Percentiles rank a stretch among this genome's conserved stretches.
These are phyloP conservation scores for Tineola bisselliella DNA, from an alignment of 2,888 invertebrate genomes.

Conservation along the genomic window DNA sequence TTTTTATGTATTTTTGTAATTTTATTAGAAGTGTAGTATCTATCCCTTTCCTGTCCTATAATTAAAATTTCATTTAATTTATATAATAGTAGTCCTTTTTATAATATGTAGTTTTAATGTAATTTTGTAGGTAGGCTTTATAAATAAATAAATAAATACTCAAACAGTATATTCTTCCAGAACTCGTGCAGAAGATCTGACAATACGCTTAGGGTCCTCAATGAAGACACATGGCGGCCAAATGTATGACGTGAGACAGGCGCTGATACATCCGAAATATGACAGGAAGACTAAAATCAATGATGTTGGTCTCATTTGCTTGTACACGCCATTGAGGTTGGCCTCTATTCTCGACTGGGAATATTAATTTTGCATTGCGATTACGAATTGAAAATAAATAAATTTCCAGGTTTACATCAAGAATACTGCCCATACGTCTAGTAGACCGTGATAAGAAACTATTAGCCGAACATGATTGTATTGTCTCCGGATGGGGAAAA, in stretches of 20 bases:
- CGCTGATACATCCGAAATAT: slow-evolving; percentile 54
- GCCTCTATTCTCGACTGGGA: too few relatives aligned
- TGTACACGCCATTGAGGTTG: slow-evolving; percentile 42
- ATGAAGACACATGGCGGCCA: slow-evolving; percentile 61
- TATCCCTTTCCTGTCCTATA: too few relatives aligned
- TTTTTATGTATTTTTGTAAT: too few relatives aligned
- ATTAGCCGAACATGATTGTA: slow-evolving; percentile 36
- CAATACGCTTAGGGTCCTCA: slow-evolving; percentile 60
- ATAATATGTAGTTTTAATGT: too few relatives aligned
- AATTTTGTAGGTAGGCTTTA: too few relatives aligned
- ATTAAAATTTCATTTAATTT: too few relatives aligned
- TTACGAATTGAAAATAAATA: too few relatives aligned
- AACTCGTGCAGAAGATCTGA: slow-evolving; percentile 41
- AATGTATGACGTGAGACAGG: slow-evolving; percentile 51
- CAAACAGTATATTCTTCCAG: slow-evolving; percentile 22
- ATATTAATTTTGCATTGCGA: too few relatives aligned
- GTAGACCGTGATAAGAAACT: slow-evolving; percentile 33
- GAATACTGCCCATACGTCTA: slow-evolving; percentile 45
- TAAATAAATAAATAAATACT: too few relatives aligned
- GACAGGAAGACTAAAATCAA: slow-evolving; percentile 46
- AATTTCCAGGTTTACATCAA: slow-evolving; percentile 38
- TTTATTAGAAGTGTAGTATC: too few relatives aligned
- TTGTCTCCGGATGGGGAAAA: slow-evolving; percentile 61
- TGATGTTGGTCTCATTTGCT: slow-evolving; percentile 55
- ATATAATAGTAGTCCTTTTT: too few relatives aligned